phyloP scores from a whole-genome alignment of 2,797 vertebrate genomes.

The Bryconaethiops microstoma region DNA sequence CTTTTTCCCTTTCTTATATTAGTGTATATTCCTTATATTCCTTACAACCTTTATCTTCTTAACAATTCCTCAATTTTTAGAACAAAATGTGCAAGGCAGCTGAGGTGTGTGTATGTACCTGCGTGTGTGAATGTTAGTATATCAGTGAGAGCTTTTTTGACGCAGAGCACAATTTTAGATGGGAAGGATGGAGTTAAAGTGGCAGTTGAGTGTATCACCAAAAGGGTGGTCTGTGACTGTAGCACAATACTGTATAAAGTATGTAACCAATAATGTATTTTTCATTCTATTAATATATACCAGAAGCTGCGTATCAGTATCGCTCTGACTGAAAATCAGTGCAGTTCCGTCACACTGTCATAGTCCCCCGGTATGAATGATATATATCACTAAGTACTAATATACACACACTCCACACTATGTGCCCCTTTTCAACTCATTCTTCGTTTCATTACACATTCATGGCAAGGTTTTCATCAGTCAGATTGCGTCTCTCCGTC shows the following conservation, averaged over 20 bases:
- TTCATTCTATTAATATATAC: background rate
- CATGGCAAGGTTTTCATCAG: conserved; percentile 46
- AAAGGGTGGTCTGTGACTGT: background rate
- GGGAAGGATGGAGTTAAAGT: too few relatives aligned
- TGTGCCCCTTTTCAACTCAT: background rate
- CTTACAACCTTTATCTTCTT: too few relatives aligned
- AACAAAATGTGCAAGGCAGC: too few relatives aligned
- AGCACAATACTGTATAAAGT: background rate
- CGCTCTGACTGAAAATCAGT: background rate
- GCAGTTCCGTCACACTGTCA: background rate
- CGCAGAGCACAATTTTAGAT: too few relatives aligned
- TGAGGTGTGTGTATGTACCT: too few relatives aligned
- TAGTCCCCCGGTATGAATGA: background rate
- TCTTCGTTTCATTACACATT: conserved; percentile 48
- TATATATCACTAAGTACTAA: background rate
- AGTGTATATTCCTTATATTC: too few relatives aligned
- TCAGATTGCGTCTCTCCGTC: conserved; percentile 34
- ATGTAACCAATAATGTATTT: background rate
- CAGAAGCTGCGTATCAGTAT: background rate
- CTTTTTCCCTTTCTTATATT: too few relatives aligned
- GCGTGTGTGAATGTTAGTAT: too few relatives aligned
- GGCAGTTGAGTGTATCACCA: too few relatives aligned
- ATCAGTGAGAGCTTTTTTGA: too few relatives aligned
- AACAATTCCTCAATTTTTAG: too few relatives aligned
- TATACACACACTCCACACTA: background rate